Evolutionary conservation across 2,113 vertebrate species (phyloP).

Genomic region (Lampris incognitus): DNA sequence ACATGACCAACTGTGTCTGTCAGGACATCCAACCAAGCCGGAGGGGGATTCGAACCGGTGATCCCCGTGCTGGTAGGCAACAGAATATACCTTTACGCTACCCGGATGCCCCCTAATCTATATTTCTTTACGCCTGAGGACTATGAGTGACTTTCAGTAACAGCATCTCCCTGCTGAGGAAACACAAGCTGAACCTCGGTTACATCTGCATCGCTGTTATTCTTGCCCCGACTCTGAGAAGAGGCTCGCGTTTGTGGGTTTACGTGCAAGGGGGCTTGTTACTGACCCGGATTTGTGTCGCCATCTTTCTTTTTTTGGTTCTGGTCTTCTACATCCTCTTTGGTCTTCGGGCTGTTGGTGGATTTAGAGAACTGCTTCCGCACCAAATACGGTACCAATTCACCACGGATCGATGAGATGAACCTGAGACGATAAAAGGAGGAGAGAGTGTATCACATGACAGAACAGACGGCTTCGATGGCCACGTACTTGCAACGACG

Average conservation of each 20-base stretch:
- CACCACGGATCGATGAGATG: slow-evolving; percentile 94
- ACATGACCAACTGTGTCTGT: too few species aligned
- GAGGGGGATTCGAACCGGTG: too few species aligned
- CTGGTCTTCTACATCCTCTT: slow-evolving; percentile 86
- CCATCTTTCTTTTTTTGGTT: slow-evolving; percentile 86
- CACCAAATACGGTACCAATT: slow-evolving; percentile 94
- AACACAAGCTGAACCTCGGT: too few species aligned
- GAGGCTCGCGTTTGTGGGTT: background rate
- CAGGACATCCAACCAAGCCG: too few species aligned
- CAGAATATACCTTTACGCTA: too few species aligned
- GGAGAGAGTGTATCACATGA: background rate
- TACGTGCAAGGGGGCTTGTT: background rate
- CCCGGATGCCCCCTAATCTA: too few species aligned
- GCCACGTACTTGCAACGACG: background rate
- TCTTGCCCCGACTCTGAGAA: too few species aligned
- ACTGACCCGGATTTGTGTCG: slow-evolving; percentile 62
- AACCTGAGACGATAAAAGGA: slow-evolving; percentile 79
- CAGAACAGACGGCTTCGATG: background rate
- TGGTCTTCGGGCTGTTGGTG: slow-evolving; percentile 76
- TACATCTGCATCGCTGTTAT: too few species aligned
- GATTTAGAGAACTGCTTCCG: slow-evolving; percentile 93
- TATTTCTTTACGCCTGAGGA: too few species aligned
- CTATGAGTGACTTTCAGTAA: too few species aligned
- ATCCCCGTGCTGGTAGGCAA: too few species aligned
- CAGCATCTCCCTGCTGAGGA: too few species aligned